Evolutionary conservation across 2,888 invertebrate species (phyloP).

Genomic region (Eueremaeus valkanovi): DNA sequence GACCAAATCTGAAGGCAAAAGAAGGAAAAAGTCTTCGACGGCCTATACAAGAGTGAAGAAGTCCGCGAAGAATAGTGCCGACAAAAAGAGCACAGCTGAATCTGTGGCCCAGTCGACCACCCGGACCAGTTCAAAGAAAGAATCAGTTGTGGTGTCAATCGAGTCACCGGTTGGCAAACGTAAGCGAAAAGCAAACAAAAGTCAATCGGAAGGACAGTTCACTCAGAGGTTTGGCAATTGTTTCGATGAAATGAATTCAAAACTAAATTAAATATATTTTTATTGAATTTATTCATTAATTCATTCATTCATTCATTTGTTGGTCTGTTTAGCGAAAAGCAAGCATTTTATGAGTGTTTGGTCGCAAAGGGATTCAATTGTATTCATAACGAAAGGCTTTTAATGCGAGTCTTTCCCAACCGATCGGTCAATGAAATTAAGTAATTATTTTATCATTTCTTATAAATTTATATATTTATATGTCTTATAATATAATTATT

Average conservation of each 20-base stretch:
- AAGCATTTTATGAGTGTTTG: constrained; percentile 23
- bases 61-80: too few species aligned
- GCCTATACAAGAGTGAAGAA: too few species aligned
- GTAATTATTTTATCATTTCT: constrained; percentile 1
- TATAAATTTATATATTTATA: neutral
- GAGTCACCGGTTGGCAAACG: neutral
- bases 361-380: neutral
- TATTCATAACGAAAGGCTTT: neutral
- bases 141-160: neutral
- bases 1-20: too few species aligned
- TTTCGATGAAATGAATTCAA: neutral
- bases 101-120: neutral
- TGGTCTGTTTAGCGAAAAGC: constrained; percentile 27
- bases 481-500: neutral
- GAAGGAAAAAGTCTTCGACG: too few species aligned
- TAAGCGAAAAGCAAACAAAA: neutral
- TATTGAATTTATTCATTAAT: neutral
- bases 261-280: neutral
- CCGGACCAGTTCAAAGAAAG: neutral
- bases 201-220: neutral
- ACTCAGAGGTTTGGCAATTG: neutral
- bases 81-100: too few species aligned
- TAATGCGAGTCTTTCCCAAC: neutral
- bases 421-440: constrained; percentile 17
- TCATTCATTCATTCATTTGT: too few species aligned